These are phyloP conservation scores for Alectoris magna DNA, from an alignment of 2,797 vertebrate species.

Conservation along the genomic window DNA sequence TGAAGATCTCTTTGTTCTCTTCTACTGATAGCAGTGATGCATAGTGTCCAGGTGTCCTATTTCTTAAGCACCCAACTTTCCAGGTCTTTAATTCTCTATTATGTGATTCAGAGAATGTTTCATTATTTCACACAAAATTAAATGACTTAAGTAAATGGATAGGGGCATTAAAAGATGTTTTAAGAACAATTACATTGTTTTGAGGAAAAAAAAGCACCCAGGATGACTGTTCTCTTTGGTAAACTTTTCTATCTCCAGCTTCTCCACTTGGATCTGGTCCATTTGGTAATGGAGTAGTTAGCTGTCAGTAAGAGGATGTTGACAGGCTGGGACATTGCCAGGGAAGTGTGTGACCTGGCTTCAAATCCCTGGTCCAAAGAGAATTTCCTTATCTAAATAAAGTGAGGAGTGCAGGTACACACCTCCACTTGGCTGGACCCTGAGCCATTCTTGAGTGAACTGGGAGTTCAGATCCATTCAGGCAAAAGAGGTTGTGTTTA, in stretches of 20 bases:
- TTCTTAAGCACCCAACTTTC: neutral
- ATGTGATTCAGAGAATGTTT: neutral
- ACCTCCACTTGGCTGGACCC: neutral
- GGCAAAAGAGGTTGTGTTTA: neutral
- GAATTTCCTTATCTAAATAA: neutral
- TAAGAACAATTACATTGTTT: neutral
- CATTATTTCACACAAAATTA: neutral
- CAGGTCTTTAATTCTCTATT: neutral
- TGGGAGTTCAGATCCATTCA: neutral
- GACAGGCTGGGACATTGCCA: accelerated
- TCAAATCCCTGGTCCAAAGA: neutral
- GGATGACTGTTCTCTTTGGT: neutral
- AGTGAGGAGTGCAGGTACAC: neutral
- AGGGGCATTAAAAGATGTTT: neutral
- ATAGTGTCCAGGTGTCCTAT: neutral
- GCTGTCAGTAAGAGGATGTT: accelerated
- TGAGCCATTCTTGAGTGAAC: neutral
- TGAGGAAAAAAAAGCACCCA: neutral
- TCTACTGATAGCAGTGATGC: neutral
- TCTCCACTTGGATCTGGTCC: neutral
- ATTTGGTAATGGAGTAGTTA: neutral
- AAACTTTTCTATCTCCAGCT: neutral
- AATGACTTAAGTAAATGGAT: neutral
- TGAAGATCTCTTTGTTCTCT: neutral
- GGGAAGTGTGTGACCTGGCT: neutral